Percentiles rank a stretch among this genome's conserved stretches.
Conservation (phyloP, 1,140 invertebrate species). For the Hypsibius dujardini region DNA sequence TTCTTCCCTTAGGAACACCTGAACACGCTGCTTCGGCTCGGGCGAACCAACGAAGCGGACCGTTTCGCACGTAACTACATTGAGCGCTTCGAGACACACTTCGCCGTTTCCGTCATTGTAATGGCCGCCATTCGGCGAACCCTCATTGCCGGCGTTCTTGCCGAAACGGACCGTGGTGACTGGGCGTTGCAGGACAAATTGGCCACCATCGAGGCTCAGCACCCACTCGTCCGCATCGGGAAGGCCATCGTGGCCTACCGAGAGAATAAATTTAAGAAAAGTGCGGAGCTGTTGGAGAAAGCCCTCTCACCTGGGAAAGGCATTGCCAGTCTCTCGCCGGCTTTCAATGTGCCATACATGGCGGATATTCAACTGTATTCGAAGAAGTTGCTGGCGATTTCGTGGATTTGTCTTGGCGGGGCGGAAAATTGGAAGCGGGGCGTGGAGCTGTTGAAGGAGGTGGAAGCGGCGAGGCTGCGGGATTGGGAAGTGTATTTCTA, state of each 20-base stretch:
- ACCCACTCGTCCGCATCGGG: neutral
- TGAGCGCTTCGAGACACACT: neutral
- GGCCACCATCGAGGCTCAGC: neutral
- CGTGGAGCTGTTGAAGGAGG: slow-evolving; percentile 3
- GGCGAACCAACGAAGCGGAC: neutral
- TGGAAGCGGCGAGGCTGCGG: neutral
- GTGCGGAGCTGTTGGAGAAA: neutral
- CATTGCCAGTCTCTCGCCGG: neutral
- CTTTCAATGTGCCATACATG: no score
- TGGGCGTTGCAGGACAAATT: neutral
- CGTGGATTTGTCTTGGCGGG: no score
- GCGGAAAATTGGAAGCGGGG: no score
- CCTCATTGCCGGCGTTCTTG: neutral
- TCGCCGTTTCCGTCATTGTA: neutral
- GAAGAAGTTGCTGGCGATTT: no score
- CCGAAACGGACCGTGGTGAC: neutral
- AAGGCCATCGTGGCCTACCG: neutral
- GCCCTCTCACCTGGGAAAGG: neutral
- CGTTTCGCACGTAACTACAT: neutral
- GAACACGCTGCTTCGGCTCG: neutral
- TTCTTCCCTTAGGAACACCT: no score
- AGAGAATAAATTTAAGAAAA: neutral
- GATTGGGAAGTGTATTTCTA: neutral
- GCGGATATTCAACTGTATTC: no score
- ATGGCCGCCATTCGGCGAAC: neutral